Conservation (phyloP, 2,113 vertebrate species). For the Oreotrochilus melanogaster region DNA sequence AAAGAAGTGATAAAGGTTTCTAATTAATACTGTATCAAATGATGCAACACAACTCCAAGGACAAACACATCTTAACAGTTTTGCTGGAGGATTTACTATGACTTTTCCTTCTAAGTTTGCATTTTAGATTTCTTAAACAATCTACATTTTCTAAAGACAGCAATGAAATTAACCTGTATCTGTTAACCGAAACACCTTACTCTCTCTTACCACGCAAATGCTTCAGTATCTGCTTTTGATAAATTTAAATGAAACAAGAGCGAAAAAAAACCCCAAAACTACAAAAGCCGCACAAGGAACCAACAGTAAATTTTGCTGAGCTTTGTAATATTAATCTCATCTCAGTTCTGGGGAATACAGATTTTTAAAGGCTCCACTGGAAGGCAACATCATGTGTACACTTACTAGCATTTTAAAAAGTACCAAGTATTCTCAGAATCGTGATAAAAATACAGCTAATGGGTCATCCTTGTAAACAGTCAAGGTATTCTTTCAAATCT, state of each 20-base stretch:
- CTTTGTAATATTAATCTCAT: not conserved
- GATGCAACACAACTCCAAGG: not conserved
- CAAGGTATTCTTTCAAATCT: not conserved
- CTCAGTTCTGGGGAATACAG: not conserved
- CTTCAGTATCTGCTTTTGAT: not conserved
- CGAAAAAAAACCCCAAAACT: not conserved
- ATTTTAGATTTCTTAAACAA: not conserved
- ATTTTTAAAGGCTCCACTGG: not conserved
- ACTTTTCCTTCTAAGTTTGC: not conserved
- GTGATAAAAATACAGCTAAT: not conserved
- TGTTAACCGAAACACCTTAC: not conserved
- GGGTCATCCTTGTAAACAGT: not conserved
- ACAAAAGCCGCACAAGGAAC: not conserved
- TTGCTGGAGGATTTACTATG: not conserved
- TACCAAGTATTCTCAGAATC: not conserved
- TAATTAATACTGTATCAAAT: not conserved
- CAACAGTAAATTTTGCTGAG: not conserved
- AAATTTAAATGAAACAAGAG: not conserved
- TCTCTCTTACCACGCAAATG: not conserved
- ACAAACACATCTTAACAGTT: not conserved
- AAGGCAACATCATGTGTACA: not conserved
- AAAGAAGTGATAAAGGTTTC: not conserved
- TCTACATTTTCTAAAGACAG: not conserved
- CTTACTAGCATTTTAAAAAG: not conserved
- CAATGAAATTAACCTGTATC: not conserved